These are phyloP conservation scores for Hypsopygia costalis DNA, from an alignment of 2,888 invertebrate species.

Conservation along the genomic window DNA sequence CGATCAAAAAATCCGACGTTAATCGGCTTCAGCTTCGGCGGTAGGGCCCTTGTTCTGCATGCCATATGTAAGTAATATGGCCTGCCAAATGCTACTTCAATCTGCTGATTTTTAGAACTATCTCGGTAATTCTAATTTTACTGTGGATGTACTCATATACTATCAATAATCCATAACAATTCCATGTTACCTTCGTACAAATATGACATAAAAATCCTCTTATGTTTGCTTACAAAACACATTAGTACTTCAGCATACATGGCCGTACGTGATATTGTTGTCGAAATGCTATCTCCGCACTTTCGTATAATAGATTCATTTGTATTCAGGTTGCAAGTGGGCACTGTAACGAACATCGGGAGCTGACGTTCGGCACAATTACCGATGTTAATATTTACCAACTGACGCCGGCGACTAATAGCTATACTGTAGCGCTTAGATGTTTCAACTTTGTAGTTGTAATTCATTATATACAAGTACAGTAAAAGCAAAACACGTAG, in stretches of 20 bases:
- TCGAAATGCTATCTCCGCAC: constrained; percentile 64
- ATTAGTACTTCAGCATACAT: constrained; percentile 46
- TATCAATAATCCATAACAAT: background rate
- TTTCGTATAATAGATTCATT: constrained; percentile 76
- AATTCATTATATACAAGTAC: no score
- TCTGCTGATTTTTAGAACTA: no score
- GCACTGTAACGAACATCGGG: constrained; percentile 74
- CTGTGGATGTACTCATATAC: no score
- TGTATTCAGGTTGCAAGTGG: constrained; percentile 74
- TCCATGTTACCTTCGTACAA: background rate
- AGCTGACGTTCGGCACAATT: constrained; percentile 75
- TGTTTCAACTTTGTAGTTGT: background rate
- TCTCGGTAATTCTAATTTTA: no score
- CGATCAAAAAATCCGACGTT: no score
- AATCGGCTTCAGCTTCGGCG: no score
- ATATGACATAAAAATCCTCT: background rate
- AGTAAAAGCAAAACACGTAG: no score
- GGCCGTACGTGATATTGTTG: constrained; percentile 54
- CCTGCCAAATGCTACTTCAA: no score
- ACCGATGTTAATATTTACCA: constrained; percentile 78
- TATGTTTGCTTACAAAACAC: constrained; percentile 7
- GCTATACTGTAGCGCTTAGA: constrained; percentile 13
- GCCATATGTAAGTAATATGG: no score
- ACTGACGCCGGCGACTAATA: constrained; percentile 73
- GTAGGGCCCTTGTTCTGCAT: no score